A percentile compares a stretch with the other conserved stretches of the same genome.
phyloP scores from a whole-genome alignment of 1,140 invertebrate genomes.

The Andricus grossulariae region DNA sequence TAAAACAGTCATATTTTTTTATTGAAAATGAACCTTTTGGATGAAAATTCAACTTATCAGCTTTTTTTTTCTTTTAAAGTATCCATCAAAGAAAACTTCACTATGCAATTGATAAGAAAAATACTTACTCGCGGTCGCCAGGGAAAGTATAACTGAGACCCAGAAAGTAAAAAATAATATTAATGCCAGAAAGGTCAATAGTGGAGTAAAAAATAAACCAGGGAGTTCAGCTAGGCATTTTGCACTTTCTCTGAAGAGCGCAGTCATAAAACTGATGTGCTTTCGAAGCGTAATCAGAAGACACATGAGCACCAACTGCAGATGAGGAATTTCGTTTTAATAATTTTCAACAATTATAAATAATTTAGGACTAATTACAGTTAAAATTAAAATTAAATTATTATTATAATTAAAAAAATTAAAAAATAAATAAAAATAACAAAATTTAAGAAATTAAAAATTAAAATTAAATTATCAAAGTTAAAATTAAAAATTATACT shows the following conservation, averaged over 20 bases:
- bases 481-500: too few species aligned
- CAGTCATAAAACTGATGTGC: slow-evolving; percentile 86
- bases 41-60: too few species aligned
- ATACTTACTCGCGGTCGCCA: slow-evolving; percentile 84
- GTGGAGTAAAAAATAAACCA: slow-evolving; percentile 89
- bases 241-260: slow-evolving; percentile 91
- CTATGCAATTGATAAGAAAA: background rate
- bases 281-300: slow-evolving; percentile 88
- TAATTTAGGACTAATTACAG: background rate
- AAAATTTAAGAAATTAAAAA: too few species aligned
- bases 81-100: background rate
- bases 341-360: slow-evolving; percentile 31
- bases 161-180: slow-evolving; percentile 90
- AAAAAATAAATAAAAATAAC: too few species aligned
- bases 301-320: slow-evolving; percentile 87
- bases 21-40: too few species aligned
- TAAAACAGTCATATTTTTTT: too few species aligned
- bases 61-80: slow-evolving; percentile 27
- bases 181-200: slow-evolving; percentile 89
- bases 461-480: too few species aligned
- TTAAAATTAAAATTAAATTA: too few species aligned
- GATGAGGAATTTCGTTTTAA: slow-evolving; percentile 51
- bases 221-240: slow-evolving; percentile 90
- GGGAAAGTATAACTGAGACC: slow-evolving; percentile 85
- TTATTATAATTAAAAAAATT: too few species aligned